phyloP scores from a whole-genome alignment of 2,888 invertebrate genomes.

The Allacma fusca region DNA sequence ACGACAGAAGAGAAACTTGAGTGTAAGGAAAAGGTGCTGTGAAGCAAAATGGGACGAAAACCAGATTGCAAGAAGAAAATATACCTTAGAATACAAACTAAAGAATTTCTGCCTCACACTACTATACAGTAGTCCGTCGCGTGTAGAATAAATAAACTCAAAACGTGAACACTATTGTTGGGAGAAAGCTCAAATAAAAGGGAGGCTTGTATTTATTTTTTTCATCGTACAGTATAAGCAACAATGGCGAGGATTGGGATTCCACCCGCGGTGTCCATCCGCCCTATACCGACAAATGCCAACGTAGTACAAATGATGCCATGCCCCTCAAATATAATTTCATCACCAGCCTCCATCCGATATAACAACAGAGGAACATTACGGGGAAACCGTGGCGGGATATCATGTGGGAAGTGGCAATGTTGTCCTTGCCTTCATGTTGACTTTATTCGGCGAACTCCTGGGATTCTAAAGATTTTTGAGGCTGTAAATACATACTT shows the following conservation, averaged over 20 bases:
- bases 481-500: slow-evolving; percentile 76
- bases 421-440: slow-evolving; percentile 83
- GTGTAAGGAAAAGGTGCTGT: no score
- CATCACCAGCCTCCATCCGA: slow-evolving; percentile 54
- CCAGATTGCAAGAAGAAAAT: no score
- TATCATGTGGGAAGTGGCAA: slow-evolving; percentile 77
- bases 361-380: slow-evolving; percentile 45
- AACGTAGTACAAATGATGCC: slow-evolving; percentile 53
- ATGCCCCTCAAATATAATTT: slow-evolving; percentile 58
- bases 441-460: slow-evolving; percentile 75
- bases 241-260: slow-evolving; percentile 48
- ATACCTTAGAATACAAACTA: no score
- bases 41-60: no score
- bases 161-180: no score
- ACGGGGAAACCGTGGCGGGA: slow-evolving; percentile 64
- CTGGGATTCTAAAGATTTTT: slow-evolving; percentile 77
- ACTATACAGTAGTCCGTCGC: no score
- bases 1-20: no score
- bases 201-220: no score
- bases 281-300: slow-evolving; percentile 56
- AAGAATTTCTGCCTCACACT: no score
- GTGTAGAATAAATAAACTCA: no score
- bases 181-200: background rate
- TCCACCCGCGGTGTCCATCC: slow-evolving; percentile 53
- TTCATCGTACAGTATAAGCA: background rate